Evolutionary conservation across 2,797 vertebrate genomes (phyloP).

Genomic region (Tenualosa ilisha): DNA sequence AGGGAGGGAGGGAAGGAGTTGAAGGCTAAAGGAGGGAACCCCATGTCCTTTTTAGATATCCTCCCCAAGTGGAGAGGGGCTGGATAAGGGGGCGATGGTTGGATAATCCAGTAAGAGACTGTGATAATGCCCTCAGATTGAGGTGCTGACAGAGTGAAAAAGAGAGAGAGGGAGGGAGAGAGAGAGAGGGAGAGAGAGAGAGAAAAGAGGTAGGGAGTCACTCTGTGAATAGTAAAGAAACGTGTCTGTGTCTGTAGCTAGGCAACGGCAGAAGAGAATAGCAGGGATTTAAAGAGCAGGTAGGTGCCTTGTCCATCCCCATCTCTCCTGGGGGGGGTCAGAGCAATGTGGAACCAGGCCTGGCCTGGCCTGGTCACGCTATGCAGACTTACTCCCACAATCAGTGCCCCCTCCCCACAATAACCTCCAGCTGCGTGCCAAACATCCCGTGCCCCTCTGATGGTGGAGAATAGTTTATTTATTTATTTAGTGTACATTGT

Average conservation of each 20-base stretch:
- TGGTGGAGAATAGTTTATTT: not conserved
- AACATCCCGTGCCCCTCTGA: not conserved
- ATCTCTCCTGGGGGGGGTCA: not conserved
- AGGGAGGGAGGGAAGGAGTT: slow-evolving; percentile 55
- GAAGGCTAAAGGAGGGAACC: slow-evolving; percentile 23
- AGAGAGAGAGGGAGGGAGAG: slow-evolving; percentile 29
- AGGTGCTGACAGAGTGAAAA: slow-evolving; percentile 44
- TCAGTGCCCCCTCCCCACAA: not conserved
- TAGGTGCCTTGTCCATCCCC: slow-evolving; percentile 48
- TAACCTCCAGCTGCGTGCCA: not conserved
- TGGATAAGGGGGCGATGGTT: slow-evolving; percentile 69
- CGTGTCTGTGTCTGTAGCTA: slow-evolving; percentile 58
- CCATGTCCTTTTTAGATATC: slow-evolving; percentile 59
- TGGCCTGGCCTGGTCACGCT: not conserved
- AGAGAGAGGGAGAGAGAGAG: slow-evolving; percentile 30
- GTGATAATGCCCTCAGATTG: slow-evolving; percentile 73
- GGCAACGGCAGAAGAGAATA: slow-evolving; percentile 66
- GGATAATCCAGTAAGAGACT: slow-evolving; percentile 75
- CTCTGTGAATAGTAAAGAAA: slow-evolving; percentile 35
- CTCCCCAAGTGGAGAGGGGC: slow-evolving; percentile 66
- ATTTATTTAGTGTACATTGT: not conserved
- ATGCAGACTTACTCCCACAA: not conserved
- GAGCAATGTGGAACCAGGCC: not conserved
- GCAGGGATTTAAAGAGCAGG: slow-evolving; percentile 58
- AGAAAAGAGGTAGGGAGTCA: slow-evolving; percentile 21